phyloP scores from a whole-genome alignment of 1,140 invertebrate species.

The Drosophila neocordata region DNA sequence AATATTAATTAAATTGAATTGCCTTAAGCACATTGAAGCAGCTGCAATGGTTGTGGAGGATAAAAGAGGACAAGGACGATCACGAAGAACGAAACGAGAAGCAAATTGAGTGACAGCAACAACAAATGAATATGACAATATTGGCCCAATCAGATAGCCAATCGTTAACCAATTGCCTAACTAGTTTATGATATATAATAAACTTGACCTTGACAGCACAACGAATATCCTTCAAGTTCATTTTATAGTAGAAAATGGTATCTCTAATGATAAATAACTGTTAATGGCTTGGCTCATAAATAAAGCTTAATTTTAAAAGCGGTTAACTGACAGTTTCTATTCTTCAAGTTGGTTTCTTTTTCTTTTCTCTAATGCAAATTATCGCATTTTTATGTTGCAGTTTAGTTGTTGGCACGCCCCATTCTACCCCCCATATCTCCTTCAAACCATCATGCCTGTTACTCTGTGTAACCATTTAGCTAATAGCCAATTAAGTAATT shows the following conservation, averaged over 20 bases:
- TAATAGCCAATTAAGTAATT: conserved; percentile 80
- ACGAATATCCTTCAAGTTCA: too few relatives aligned
- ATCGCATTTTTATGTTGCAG: conserved; percentile 9
- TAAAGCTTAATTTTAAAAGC: too few relatives aligned
- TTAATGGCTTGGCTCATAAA: too few relatives aligned
- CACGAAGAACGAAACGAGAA: too few relatives aligned
- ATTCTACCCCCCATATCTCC: too few relatives aligned
- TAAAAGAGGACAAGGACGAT: too few relatives aligned
- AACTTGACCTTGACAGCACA: too few relatives aligned
- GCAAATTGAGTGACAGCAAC: neutral
- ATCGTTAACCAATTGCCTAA: conserved; percentile 15
- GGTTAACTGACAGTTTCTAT: too few relatives aligned
- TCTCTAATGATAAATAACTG: too few relatives aligned
- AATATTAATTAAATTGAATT: conserved; percentile 63
- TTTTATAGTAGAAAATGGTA: too few relatives aligned
- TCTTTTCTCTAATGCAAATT: conserved; percentile 23
- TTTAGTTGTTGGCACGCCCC: neutral
- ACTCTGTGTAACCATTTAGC: conserved; percentile 45
- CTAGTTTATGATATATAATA: conserved; percentile 11
- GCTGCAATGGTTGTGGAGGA: neutral
- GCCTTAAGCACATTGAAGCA: conserved; percentile 39
- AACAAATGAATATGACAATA: neutral
- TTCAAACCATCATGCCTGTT: neutral
- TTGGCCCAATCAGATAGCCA: neutral
- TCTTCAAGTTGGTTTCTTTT: too few relatives aligned